Evolutionary conservation across 2,797 vertebrate species (phyloP).

Genomic region (Monodelphis domestica): DNA sequence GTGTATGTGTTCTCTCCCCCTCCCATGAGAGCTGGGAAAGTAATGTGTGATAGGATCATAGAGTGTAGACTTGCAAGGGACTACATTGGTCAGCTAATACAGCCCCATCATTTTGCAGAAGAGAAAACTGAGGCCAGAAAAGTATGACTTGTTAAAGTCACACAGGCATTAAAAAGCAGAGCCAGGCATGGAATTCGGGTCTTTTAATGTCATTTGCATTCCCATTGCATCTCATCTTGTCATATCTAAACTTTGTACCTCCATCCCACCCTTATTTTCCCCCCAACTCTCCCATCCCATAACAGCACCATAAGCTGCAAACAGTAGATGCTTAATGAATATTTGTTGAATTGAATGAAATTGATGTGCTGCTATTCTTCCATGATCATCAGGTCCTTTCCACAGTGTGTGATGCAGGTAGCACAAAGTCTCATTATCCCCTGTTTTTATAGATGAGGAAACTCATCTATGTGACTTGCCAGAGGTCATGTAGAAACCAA

Average conservation of each 20-base stretch:
- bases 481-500: no score
- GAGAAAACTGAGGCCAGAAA: not conserved
- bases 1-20: not conserved
- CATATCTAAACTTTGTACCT: not conserved
- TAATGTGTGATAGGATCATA: not conserved
- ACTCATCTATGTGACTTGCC: not conserved
- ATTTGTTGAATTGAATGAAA: not conserved
- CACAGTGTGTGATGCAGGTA: not conserved
- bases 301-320: not conserved
- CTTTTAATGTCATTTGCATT: no score
- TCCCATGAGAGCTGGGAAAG: not conserved
- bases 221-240: not conserved
- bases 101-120: not conserved
- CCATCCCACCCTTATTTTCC: not conserved
- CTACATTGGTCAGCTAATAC: not conserved
- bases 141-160: not conserved
- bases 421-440: not conserved
- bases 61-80: not conserved
- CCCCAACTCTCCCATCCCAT: not conserved
- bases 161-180: not conserved
- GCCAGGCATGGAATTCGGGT: not conserved
- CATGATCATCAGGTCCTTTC: not conserved
- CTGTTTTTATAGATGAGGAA: not conserved
- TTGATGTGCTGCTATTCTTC: not conserved
- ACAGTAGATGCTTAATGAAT: not conserved